Evolutionary conservation across 2,888 invertebrate species (phyloP), one percentile per base, ranked within the genome.

Genomic region (Lepeophtheirus nordmannii): DNA sequence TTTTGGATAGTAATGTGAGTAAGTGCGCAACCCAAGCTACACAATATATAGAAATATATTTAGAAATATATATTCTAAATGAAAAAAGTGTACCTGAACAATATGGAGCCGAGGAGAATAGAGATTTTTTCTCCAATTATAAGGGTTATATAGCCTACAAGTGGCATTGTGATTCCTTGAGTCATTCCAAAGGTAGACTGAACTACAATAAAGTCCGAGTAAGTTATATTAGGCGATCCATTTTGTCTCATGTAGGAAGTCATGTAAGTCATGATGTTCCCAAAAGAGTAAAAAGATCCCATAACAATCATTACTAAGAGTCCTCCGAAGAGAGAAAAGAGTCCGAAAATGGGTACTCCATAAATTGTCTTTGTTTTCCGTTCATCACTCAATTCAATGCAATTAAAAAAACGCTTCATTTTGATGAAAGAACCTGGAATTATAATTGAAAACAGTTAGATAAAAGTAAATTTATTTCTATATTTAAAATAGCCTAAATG

Each of bases 251-350:
- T 65, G 65, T 65, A 65, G 10, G 65, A 65, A 17, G 65, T 65
- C 65, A 65, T 65, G 37, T 65, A 65, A 37, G 65, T 58, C 58
- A 38, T 58, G n/a, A 65, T 37, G 58, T 65, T 65, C 20, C 65
- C 65, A 58, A 65, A 65, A 12, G 37, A 30, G 58, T 65, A 65
- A 30, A 59, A 65, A 1, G 58, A 22, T 23, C 65, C 65, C 65
- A 65, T 12, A 8, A 58, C 39, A 17, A 65, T 30, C 58, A 56
- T 23, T n/a, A 65, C n/a, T n/a, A 65, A 39, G 22, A 65, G 23
- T 58, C 65, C 65, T 30, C 65, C 65, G 1, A 64, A 14, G 10
- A 64, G 23, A 20, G 64, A 20, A 23, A 37, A 10, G 56, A 64
- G 23, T 8, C 64, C 62, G 11, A 38, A 38, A 20, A 38, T 38